A percentile compares a stretch with the other conserved stretches of the same genome.
These are phyloP conservation scores for Sebastes steindachneri DNA, from an alignment of 2,797 vertebrate genomes.

Conservation along the genomic window DNA sequence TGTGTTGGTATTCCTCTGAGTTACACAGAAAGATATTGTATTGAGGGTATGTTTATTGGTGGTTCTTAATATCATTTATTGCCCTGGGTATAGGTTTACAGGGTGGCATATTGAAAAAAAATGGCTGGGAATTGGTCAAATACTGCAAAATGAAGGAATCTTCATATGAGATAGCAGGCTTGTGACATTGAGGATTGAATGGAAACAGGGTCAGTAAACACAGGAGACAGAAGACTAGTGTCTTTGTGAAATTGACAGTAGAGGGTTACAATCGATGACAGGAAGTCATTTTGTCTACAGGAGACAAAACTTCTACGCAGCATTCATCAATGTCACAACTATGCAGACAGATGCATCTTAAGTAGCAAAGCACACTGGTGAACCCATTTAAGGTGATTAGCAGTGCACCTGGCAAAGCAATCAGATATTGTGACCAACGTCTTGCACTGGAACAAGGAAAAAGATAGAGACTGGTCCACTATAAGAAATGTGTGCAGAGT, in stretches of 20 bases:
- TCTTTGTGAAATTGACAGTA: conserved; percentile 14
- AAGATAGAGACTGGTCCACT: not conserved
- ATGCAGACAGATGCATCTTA: not conserved
- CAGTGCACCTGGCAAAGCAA: conserved; percentile 1
- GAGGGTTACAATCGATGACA: not conserved
- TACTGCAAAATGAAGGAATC: not conserved
- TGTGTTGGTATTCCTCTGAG: conserved; percentile 38
- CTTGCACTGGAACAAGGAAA: not conserved
- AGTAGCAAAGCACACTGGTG: not conserved
- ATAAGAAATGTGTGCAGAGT: not conserved
- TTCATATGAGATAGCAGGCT: not conserved
- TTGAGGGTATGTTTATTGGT: conserved; percentile 25
- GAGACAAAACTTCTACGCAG: conserved; percentile 1
- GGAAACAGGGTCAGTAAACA: not conserved
- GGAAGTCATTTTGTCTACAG: not conserved
- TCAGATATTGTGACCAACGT: not conserved
- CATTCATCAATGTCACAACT: not conserved
- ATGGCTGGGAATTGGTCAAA: not conserved
- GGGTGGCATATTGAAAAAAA: conserved; percentile 12
- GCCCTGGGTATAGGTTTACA: conserved; percentile 13
- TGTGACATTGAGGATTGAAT: not conserved
- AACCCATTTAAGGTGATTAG: not conserved
- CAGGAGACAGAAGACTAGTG: not conserved
- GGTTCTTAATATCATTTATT: conserved; percentile 23
- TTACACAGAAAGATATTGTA: conserved; percentile 26